Base-by-base conservation (phyloP, 2,888 invertebrate genomes). In the Amblyjoppa proteus region DNA sequence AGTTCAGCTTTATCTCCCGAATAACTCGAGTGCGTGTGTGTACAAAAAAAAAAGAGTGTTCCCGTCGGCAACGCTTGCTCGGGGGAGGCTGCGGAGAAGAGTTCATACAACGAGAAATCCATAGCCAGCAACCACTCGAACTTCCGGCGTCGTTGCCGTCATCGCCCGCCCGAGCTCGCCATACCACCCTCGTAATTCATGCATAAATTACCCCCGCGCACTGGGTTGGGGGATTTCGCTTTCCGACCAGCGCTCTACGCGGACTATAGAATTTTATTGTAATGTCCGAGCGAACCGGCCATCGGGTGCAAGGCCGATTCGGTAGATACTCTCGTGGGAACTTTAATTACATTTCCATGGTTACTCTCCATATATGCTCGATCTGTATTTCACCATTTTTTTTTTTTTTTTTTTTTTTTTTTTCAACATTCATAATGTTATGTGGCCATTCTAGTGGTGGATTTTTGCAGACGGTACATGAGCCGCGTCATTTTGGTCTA, bases 251-350 rank as follows among this genome's bases (percentile, higher is more conserved):
- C 56, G 64, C 70, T 56, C 45, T 49, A 69, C 31, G 68, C 53
- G 11, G 66, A 82, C 69, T 82, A 75, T 85, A 82, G 81, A 82
- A 85, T 82, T 85, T 85, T 82, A 85, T 85, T 82, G 85, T 85
- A 85, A 82, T 79, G 78, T 82, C 75, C 82, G 71, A 49, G 74
- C 71, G 49, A 51, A 79, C 45, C 82, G 49, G 70, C 41, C 78
- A 85, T 85, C 79, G 85, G 66, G 70, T 75, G 78, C 78, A 82
- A 79, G 64, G 79, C 75, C 75, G 78, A 79, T 82, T 85, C 45
- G 79, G 68, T 74, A 75, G 78, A 79, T 61, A 70, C 78, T 78
- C 85, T 34, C 82, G 49, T 28, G 85, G 75, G 85, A 85, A 85
- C 75, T 85, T 85, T 82, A 85, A 85, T 85, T 85, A 79, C 79